Evolutionary conservation across 2,888 invertebrate genomes (phyloP).

Genomic region (Plemyria rubiginata): DNA sequence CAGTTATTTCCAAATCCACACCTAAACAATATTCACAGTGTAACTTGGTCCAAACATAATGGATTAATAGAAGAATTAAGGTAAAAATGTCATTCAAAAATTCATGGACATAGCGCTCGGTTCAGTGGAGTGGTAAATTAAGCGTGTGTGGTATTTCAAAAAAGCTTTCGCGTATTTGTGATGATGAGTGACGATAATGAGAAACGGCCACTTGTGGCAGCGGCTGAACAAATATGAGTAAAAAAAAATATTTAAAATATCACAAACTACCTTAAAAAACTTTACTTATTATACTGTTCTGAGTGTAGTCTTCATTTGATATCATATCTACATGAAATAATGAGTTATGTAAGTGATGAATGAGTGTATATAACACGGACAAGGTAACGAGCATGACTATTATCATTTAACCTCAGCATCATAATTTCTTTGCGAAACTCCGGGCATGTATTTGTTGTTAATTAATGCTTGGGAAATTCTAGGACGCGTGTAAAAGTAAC

Average conservation of each 20-base stretch:
- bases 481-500: conserved; percentile 26
- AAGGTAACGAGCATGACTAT: conserved; percentile 19
- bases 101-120: conserved; percentile 48
- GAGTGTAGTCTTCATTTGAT: conserved; percentile 4
- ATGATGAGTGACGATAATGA: conserved; percentile 5
- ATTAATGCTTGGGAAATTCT: conserved; percentile 27
- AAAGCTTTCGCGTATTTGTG: background rate
- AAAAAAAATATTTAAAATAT: background rate
- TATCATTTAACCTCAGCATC: conserved; percentile 22
- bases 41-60: conserved; percentile 15
- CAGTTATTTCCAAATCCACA: conserved; percentile 79
- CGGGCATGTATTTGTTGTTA: conserved; percentile 8
- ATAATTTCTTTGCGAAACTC: conserved; percentile 17
- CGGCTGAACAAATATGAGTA: conserved; percentile 2
- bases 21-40: conserved; percentile 71
- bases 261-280: conserved; percentile 9
- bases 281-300: background rate
- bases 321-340: conserved; percentile 9
- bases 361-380: conserved; percentile 8
- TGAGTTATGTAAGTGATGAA: conserved; percentile 13
- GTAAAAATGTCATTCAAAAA: conserved; percentile 53
- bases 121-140: conserved; percentile 29
- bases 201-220: conserved; percentile 3
- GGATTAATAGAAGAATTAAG: no score
- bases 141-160: conserved; percentile 12